phyloP scores from a whole-genome alignment of 2,113 vertebrate genomes.

The Gymnocephalus cernua region DNA sequence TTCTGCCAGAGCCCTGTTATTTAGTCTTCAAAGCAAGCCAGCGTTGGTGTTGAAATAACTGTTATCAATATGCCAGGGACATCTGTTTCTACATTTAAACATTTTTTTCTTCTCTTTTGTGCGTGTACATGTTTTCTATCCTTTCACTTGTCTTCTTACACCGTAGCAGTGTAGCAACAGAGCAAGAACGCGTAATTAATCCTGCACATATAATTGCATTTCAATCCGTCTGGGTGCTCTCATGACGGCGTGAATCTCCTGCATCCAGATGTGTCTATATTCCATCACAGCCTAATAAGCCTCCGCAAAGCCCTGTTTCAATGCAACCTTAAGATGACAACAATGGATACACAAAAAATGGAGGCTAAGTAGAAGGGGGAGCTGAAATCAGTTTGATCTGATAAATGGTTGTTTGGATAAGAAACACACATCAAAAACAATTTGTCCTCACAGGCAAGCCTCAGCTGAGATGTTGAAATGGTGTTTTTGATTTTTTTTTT shows the following conservation, averaged over 20 bases:
- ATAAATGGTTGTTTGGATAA: conserved; percentile 30
- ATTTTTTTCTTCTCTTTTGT: conserved; percentile 13
- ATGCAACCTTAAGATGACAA: conserved; percentile 48
- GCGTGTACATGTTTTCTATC: conserved; percentile 15
- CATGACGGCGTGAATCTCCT: conserved; percentile 29
- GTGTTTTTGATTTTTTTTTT: not conserved
- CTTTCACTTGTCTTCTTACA: conserved; percentile 14
- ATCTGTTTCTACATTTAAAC: conserved; percentile 61
- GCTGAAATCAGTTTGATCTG: not conserved
- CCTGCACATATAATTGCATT: conserved; percentile 69
- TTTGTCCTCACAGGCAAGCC: not conserved
- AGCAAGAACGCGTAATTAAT: conserved; percentile 69
- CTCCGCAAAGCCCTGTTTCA: conserved; percentile 27
- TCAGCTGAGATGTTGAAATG: not conserved
- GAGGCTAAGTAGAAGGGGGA: conserved; percentile 6
- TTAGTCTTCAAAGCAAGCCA: conserved; percentile 69
- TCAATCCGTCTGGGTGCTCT: conserved; percentile 64
- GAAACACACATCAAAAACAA: not conserved
- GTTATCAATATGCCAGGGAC: conserved; percentile 68
- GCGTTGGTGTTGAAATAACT: conserved; percentile 60
- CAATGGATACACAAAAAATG: not conserved
- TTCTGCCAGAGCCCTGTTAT: conserved; percentile 55
- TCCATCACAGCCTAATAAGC: conserved; percentile 69
- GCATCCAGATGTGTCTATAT: conserved; percentile 66
- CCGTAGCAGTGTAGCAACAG: conserved; percentile 28